A percentile compares a stretch with the other conserved stretches of the same genome.
Evolutionary conservation across 2,797 vertebrate species (phyloP).

Genomic region (Acanthiza pusilla): DNA sequence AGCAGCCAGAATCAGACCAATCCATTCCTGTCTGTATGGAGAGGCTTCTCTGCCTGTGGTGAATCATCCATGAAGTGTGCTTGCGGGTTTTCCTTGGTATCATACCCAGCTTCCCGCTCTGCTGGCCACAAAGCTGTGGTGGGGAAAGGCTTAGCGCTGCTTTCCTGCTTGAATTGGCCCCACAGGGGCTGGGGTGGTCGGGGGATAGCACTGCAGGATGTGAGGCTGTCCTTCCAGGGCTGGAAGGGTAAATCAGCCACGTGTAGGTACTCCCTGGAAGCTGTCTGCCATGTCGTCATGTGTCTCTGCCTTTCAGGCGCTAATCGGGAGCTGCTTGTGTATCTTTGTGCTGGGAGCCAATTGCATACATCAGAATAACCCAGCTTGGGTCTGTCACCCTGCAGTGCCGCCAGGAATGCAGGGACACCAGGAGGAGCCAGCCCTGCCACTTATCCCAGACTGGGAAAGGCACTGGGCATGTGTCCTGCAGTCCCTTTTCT

Average conservation of each 20-base stretch:
- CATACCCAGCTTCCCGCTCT: neutral
- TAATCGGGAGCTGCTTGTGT: neutral
- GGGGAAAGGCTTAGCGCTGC: neutral
- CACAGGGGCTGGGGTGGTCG: accelerated
- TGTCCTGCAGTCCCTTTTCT: neutral
- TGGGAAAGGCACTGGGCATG: accelerated
- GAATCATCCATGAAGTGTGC: neutral
- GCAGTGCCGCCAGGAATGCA: accelerated
- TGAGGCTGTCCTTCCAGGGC: neutral
- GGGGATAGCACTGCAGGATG: neutral
- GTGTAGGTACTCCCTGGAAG: neutral
- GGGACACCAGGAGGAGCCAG: accelerated
- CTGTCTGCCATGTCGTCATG: neutral
- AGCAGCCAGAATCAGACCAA: neutral
- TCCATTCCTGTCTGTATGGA: neutral
- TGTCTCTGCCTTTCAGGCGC: neutral
- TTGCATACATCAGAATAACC: neutral
- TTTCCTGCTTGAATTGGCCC: neutral
- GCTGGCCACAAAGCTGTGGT: neutral
- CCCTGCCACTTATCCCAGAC: neutral
- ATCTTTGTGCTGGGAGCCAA: neutral
- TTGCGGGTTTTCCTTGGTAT: neutral
- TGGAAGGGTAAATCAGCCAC: neutral
- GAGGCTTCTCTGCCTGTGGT: neutral
- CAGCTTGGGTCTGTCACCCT: neutral